Evolutionary conservation across 1,140 invertebrate species (phyloP).

Genomic region (Micrasema longulum): DNA sequence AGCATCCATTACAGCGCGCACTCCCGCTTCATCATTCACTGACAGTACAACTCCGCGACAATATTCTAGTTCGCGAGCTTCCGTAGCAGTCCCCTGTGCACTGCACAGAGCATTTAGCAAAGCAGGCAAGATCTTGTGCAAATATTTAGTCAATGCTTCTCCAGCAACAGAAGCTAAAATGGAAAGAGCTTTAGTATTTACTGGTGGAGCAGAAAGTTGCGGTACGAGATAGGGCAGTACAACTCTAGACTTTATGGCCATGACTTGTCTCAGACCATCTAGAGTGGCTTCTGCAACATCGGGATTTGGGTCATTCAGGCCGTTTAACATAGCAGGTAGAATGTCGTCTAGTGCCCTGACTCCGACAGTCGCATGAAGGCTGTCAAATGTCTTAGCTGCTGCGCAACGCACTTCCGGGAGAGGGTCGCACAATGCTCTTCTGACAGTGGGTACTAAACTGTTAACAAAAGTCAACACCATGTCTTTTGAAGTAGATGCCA

Average conservation of each 20-base stretch:
- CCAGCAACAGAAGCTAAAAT: slow-evolving; percentile 93
- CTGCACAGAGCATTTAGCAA: slow-evolving; percentile 83
- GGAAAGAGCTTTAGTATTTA: slow-evolving; percentile 94
- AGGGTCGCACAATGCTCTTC: slow-evolving; percentile 93
- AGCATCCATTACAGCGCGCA: slow-evolving; percentile 90
- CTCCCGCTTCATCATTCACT: slow-evolving; percentile 87
- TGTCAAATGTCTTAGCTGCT: slow-evolving; percentile 96
- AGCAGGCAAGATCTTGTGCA: slow-evolving; percentile 92
- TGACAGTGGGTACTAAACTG: slow-evolving; percentile 96
- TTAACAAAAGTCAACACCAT: slow-evolving; percentile 95
- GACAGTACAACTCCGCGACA: slow-evolving; percentile 94
- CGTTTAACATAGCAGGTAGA: slow-evolving; percentile 88
- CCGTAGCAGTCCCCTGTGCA: slow-evolving; percentile 76
- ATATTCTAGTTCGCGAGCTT: slow-evolving; percentile 88
- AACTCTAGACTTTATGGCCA: slow-evolving; percentile 95
- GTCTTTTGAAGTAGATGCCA: slow-evolving; percentile 94
- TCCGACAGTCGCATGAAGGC: slow-evolving; percentile 94
- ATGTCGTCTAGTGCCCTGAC: slow-evolving; percentile 97
- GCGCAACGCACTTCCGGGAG: slow-evolving; percentile 92
- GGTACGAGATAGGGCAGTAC: slow-evolving; percentile 96
- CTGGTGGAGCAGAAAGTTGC: slow-evolving; percentile 87
- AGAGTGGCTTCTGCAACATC: slow-evolving; percentile 86
- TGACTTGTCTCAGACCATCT: slow-evolving; percentile 95
- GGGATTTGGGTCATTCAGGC: slow-evolving; percentile 82
- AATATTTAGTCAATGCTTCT: slow-evolving; percentile 91